Evolutionary conservation across 2,113 vertebrate species (phyloP).

Genomic region (Phalacrocorax pelagicus): DNA sequence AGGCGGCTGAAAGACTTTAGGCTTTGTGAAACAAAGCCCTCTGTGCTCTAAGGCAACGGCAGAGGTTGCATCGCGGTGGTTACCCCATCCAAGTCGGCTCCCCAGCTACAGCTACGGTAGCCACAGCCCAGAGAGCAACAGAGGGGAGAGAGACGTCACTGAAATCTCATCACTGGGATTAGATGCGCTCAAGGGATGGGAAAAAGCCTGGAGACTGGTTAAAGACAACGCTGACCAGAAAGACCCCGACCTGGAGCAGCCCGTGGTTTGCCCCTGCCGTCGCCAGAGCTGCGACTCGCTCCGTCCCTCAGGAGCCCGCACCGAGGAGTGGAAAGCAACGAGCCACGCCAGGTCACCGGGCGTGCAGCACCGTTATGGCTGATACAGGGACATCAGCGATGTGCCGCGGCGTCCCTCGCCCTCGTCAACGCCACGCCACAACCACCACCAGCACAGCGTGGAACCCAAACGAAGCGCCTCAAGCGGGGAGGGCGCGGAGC

Average conservation of each 20-base stretch:
- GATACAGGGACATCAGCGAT: accelerated
- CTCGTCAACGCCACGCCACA: accelerated
- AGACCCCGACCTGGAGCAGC: not conserved
- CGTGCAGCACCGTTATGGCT: not conserved
- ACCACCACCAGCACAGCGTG: accelerated
- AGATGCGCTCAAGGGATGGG: not conserved
- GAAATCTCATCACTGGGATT: not conserved
- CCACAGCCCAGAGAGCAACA: not conserved
- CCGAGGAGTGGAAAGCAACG: not conserved
- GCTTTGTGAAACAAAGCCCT: not conserved
- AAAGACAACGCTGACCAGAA: not conserved
- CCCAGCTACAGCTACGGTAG: not conserved
- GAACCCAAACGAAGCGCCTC: not conserved
- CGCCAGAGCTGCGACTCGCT: not conserved
- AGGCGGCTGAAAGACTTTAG: not conserved
- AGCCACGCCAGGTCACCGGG: not conserved
- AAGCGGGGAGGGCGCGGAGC: accelerated
- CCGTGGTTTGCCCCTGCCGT: accelerated
- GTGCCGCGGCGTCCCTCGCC: accelerated
- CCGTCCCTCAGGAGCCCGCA: not conserved
- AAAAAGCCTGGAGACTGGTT: not conserved
- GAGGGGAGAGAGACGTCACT: not conserved
- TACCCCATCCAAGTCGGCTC: accelerated
- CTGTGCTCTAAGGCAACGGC: not conserved
- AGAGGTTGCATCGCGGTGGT: too few species aligned